phyloP scores from a whole-genome alignment of 2,113 vertebrate genomes.

The Apteryx mantelli region DNA sequence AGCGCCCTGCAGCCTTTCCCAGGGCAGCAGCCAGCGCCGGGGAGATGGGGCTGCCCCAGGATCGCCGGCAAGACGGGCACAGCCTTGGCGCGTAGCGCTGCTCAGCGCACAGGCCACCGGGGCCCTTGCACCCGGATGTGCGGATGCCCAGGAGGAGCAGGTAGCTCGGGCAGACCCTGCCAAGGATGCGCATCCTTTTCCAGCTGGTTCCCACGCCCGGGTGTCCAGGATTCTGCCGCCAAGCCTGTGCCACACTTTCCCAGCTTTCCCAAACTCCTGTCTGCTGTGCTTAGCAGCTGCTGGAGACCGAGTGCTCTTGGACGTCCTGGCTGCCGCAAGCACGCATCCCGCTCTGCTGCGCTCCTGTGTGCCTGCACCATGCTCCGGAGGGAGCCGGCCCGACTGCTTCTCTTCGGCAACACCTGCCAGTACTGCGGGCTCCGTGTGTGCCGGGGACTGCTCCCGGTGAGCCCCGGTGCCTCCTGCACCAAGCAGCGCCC shows the following conservation, averaged over 20 bases:
- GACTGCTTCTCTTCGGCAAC: neutral
- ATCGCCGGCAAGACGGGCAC: too few relatives aligned
- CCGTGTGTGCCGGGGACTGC: neutral
- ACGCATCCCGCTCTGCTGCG: accelerated
- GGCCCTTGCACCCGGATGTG: too few relatives aligned
- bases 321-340: neutral
- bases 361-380: neutral
- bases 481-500: accelerated
- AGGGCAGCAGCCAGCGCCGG: neutral
- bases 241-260: accelerated
- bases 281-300: neutral
- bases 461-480: neutral
- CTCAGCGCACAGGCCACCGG: too few relatives aligned
- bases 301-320: neutral
- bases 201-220: too few relatives aligned
- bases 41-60: too few relatives aligned
- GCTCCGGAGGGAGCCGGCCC: accelerated
- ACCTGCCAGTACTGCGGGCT: neutral
- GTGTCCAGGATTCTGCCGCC: neutral
- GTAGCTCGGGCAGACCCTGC: neutral
- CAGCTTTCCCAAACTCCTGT: neutral
- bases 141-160: neutral
- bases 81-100: too few relatives aligned
- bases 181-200: neutral
- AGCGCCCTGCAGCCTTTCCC: neutral